Conservation (phyloP, 2,888 invertebrate species). For the Rhamnusium bicolor region DNA sequence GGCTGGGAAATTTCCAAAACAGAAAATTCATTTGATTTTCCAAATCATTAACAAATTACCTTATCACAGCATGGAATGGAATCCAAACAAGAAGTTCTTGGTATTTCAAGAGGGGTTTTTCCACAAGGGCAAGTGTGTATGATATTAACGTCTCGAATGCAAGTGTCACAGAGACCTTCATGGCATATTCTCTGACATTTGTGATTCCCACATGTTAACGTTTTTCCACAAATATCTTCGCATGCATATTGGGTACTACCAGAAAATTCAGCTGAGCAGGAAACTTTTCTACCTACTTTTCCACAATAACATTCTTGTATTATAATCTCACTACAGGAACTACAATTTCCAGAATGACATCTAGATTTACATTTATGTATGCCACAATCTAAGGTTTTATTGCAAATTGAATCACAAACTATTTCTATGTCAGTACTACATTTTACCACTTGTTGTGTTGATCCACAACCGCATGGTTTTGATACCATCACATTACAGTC, state of each 20-base stretch:
- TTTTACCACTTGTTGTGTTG: slow-evolving; percentile 78
- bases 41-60: slow-evolving; percentile 52
- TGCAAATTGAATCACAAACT: slow-evolving; percentile 84
- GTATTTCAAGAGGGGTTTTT: slow-evolving; percentile 72
- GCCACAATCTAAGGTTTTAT: slow-evolving; percentile 83
- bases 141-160: slow-evolving; percentile 75
- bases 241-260: slow-evolving; percentile 75
- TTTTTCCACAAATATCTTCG: slow-evolving; percentile 75
- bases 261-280: slow-evolving; percentile 18
- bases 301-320: slow-evolving; percentile 84
- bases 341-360: slow-evolving; percentile 89
- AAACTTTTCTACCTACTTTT: slow-evolving; percentile 75
- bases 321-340: slow-evolving; percentile 78
- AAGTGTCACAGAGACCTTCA: slow-evolving; percentile 78
- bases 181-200: slow-evolving; percentile 77
- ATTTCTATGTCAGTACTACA: slow-evolving; percentile 83
- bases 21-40: no score
- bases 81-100: slow-evolving; percentile 83
- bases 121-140: slow-evolving; percentile 86
- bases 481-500: slow-evolving; percentile 85
- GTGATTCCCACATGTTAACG: slow-evolving; percentile 81
- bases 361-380: slow-evolving; percentile 81
- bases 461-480: slow-evolving; percentile 85
- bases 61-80: slow-evolving; percentile 87
- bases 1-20: no score